These are phyloP conservation scores for Liodrosophila aerea DNA, from an alignment of 2,888 invertebrate genomes.

Conservation along the genomic window DNA sequence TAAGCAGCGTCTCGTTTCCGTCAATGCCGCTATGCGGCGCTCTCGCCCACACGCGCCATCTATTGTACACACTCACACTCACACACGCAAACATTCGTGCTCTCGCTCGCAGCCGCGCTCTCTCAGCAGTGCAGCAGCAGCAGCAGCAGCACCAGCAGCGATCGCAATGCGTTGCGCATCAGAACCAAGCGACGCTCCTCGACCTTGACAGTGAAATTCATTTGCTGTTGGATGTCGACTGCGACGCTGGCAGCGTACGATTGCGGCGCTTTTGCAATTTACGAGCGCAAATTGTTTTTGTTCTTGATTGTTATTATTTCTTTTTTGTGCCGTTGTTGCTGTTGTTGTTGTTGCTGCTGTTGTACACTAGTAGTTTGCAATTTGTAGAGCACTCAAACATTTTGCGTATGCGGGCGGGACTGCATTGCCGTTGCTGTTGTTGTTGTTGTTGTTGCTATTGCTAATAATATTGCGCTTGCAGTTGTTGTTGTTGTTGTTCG, in stretches of 20 bases:
- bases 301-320: constrained; percentile 21
- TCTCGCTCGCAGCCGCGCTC: constrained; percentile 13
- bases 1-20: constrained; percentile 68
- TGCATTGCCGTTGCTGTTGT: constrained; percentile 17
- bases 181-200: constrained; percentile 74
- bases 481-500: constrained; percentile 28
- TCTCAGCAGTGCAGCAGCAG: constrained; percentile 1
- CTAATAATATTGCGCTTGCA: constrained; percentile 16
- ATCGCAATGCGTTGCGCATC: constrained; percentile 76
- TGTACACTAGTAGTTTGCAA: constrained; percentile 50
- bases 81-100: no score
- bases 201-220: constrained; percentile 81
- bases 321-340: constrained; percentile 31
- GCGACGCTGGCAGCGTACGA: constrained; percentile 32
- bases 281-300: constrained; percentile 63
- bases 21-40: constrained; percentile 46
- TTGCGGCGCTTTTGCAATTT: constrained; percentile 73
- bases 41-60: constrained; percentile 6
- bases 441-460: constrained; percentile 10
- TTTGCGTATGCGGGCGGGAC: constrained; percentile 65
- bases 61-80: no score
- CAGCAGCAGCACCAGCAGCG: no score
- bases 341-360: constrained; percentile 32
- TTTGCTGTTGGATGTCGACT: constrained; percentile 48
- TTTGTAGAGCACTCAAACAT: constrained; percentile 68